Conservation (phyloP, 2,888 invertebrate species). For the Myopa tessellatipennis region DNA sequence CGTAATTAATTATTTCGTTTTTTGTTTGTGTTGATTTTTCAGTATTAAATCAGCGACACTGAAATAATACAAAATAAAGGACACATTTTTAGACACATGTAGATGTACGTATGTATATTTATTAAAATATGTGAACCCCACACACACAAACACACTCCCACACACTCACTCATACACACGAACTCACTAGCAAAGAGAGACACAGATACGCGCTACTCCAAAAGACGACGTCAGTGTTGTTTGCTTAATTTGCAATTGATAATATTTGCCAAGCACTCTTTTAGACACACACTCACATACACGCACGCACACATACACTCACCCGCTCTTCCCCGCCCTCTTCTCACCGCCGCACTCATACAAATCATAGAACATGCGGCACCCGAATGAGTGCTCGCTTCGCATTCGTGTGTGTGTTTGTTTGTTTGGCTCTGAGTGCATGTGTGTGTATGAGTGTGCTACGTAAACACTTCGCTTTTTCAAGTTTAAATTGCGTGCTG, state of each 20-base stretch:
- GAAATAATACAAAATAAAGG: not conserved
- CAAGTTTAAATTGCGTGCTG: constrained; percentile 35
- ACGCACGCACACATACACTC: not conserved
- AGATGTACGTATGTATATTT: too few species aligned
- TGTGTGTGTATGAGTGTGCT: constrained; percentile 15
- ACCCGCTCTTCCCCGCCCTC: not conserved
- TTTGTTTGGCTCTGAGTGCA: not conserved
- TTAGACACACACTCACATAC: not conserved
- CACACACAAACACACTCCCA: not conserved
- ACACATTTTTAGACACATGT: too few species aligned
- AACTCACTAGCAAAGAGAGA: not conserved
- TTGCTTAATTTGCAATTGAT: constrained; percentile 41
- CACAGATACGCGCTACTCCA: not conserved
- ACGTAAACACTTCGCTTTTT: constrained; percentile 31
- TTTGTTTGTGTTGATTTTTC: constrained; percentile 32
- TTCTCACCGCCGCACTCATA: constrained; percentile 6
- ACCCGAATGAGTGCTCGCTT: not conserved
- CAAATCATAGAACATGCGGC: not conserved
- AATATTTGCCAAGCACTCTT: constrained; percentile 33
- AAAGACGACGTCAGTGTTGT: constrained; percentile 11
- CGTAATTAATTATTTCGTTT: constrained; percentile 26
- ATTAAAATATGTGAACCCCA: not conserved
- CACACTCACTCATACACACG: not conserved
- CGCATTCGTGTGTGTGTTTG: not conserved
- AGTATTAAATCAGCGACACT: constrained; percentile 29